Evolutionary conservation across 2,888 invertebrate species (phyloP), one percentile per base, ranked within the genome.

Genomic region (Oxycera nigricornis): DNA sequence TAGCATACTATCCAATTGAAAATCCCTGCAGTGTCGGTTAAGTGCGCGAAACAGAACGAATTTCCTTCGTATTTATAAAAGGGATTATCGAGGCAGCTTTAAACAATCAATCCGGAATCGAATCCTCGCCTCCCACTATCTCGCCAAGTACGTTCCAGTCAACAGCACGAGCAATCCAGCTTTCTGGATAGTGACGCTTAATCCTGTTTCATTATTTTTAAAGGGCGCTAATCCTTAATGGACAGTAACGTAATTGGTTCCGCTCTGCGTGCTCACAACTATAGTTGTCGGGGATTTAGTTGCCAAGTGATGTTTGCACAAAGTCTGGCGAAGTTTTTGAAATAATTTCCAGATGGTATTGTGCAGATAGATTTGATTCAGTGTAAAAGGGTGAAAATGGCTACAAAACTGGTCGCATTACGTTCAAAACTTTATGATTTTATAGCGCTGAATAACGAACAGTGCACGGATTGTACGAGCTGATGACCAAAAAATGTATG

Each of bases 201-300:
- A 75, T 75, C 75, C 75, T 62, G 62, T 73, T 75, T 75, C 73
- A 73, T 75, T 75, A 75, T 75, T 75, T 75, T 70, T 61, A 75
- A 61, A 68, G 70, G 70, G 73, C 73, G 75, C 39, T 75, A 75
- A 75, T 73, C 75, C 73, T 46, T 59, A 68, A 73, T 75, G 75
- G 70, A 70, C 70, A 14, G 52, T 55, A 70, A 35, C 55, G 55
- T 35, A 70, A 70, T 70, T 70, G 70, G 55, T 52, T 55, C 35
- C 30, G 11, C 26, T 68, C 4, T 70, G 52, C 55, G 20, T 28
- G 31, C 17, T 31, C 31, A n/a, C 14, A 1, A 11, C 35, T 2
- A 41, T n/a, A 65, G 65, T 39, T 65, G 65, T 65, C 31, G 9
- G 35, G 61, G 61, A 62, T 62, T 62, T 62, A 62, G 61, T 62